A percentile compares a stretch with the other conserved stretches of the same genome.
Conservation (phyloP, 2,888 invertebrate species). For the Nysson spinosus region DNA sequence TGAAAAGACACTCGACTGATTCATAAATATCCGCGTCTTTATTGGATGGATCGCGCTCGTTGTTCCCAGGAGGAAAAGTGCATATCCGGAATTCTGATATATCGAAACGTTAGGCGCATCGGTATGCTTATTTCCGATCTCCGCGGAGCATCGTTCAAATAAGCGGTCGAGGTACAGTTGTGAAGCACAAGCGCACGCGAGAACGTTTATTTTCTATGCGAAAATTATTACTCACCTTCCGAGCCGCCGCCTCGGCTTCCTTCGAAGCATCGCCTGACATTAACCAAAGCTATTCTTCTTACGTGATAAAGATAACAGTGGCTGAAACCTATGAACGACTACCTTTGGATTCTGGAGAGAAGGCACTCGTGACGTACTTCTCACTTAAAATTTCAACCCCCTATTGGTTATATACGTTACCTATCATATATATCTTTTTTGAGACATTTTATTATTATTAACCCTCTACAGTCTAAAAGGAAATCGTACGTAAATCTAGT, state of each 20-base stretch:
- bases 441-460: too few species aligned
- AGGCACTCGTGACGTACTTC: too few species aligned
- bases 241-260: not conserved
- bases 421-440: too few species aligned
- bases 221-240: constrained; percentile 29
- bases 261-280: constrained; percentile 1
- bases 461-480: too few species aligned
- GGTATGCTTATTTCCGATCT: constrained; percentile 35
- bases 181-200: not conserved
- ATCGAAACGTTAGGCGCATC: not conserved
- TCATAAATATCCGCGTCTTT: too few species aligned
- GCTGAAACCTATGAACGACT: not conserved
- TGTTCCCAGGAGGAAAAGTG: not conserved
- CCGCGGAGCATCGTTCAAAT: constrained; percentile 38
- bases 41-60: too few species aligned
- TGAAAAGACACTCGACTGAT: too few species aligned
- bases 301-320: constrained; percentile 7
- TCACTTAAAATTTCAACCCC: too few species aligned
- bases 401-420: too few species aligned
- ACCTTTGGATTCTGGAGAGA: not conserved
- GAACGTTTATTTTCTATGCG: constrained; percentile 36
- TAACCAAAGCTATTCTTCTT: constrained; percentile 17
- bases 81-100: not conserved
- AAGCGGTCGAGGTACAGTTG: constrained; percentile 30
- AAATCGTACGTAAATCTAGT: too few species aligned